These are phyloP conservation scores for Clepsis dumicolana DNA, from an alignment of 2,888 invertebrate genomes.

Conservation along the genomic window DNA sequence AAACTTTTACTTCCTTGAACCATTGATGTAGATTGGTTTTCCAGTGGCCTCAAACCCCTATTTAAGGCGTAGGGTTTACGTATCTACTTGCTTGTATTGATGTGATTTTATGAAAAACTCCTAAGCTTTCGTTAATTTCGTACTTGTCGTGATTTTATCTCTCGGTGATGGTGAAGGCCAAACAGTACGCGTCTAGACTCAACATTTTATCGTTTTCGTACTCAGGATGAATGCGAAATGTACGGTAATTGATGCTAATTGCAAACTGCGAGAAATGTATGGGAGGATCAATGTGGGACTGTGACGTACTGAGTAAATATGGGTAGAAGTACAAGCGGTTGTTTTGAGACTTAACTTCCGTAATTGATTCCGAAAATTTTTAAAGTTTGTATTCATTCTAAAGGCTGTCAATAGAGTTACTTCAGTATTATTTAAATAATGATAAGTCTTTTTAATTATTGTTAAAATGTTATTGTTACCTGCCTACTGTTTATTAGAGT, in stretches of 20 bases:
- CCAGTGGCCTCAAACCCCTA: not conserved
- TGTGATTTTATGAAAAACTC: not conserved
- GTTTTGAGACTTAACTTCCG: not conserved
- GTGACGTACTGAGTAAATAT: not conserved
- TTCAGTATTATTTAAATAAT: too few relatives aligned
- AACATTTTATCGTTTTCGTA: slow-evolving; percentile 30
- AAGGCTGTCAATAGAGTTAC: too few relatives aligned
- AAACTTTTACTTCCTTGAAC: not conserved
- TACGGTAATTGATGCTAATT: slow-evolving; percentile 27
- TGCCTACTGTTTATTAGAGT: too few relatives aligned
- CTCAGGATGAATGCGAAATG: slow-evolving; percentile 33
- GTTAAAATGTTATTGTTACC: too few relatives aligned
- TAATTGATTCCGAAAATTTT: not conserved
- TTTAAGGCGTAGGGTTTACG: not conserved
- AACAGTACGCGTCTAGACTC: slow-evolving; percentile 37
- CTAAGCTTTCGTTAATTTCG: not conserved
- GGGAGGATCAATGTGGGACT: not conserved
- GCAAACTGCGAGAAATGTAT: slow-evolving; percentile 21
- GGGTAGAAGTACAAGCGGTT: slow-evolving; percentile 4
- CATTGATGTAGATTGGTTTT: not conserved
- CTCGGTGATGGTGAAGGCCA: slow-evolving; percentile 31
- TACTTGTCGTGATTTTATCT: slow-evolving; percentile 27
- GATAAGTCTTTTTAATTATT: too few relatives aligned
- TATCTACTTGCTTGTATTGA: slow-evolving; percentile 1
- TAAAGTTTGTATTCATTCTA: not conserved